Conservation (phyloP, 2,797 vertebrate species). For the Champsocephalus esox region DNA sequence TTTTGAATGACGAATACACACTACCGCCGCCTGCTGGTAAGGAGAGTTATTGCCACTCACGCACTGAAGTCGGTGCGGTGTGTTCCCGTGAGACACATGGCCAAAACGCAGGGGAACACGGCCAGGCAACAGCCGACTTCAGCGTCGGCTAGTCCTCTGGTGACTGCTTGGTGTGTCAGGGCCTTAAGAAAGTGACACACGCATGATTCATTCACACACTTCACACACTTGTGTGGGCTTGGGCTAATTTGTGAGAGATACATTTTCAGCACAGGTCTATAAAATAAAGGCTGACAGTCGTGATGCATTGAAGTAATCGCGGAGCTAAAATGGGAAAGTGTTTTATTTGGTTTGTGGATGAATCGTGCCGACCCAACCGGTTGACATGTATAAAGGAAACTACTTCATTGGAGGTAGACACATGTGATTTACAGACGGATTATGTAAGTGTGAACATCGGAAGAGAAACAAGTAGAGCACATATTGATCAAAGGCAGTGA, state of each 20-base stretch:
- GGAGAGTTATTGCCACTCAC: no score
- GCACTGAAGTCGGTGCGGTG: no score
- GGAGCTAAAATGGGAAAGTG: slow-evolving; percentile 37
- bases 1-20: no score
- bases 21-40: no score
- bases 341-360: slow-evolving; percentile 45
- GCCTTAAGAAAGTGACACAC: slow-evolving; percentile 37
- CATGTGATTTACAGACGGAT: neutral
- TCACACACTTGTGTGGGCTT: slow-evolving; percentile 22
- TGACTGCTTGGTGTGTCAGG: no score
- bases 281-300: slow-evolving; percentile 21
- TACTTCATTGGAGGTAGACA: neutral
- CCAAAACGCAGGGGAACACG: no score
- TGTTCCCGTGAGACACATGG: no score
- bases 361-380: neutral
- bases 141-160: no score
- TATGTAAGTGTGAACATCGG: neutral
- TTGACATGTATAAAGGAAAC: slow-evolving; percentile 44
- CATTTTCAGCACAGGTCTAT: slow-evolving; percentile 1
- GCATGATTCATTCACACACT: slow-evolving; percentile 49
- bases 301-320: slow-evolving; percentile 39
- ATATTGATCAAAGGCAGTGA: no score
- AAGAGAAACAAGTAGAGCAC: no score
- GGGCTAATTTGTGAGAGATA: slow-evolving; percentile 11
- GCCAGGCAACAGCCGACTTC: no score